phyloP scores from a whole-genome alignment of 2,113 vertebrate species.

The Tragelaphus strepsiceros region DNA sequence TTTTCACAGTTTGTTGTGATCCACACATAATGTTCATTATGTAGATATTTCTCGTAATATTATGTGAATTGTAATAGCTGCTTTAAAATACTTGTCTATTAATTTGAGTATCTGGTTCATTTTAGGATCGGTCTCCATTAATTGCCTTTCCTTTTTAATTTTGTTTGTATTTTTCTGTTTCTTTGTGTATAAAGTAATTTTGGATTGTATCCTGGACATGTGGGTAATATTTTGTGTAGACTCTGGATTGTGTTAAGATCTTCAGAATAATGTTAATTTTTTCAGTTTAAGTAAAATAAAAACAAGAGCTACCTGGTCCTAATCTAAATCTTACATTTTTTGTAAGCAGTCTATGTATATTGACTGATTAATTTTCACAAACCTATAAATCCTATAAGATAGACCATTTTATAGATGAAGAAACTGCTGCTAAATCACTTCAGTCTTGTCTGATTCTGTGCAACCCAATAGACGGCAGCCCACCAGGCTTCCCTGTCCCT shows the following conservation, averaged over 20 bases:
- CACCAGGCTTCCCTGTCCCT: no score
- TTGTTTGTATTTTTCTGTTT: neutral
- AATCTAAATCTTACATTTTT: neutral
- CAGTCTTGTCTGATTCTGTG: no score
- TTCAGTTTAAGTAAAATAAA: neutral
- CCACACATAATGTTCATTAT: neutral
- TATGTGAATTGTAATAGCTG: neutral
- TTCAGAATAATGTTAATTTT: neutral
- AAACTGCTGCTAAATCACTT: neutral
- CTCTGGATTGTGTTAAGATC: neutral
- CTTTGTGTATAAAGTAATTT: neutral
- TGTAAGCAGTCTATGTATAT: neutral
- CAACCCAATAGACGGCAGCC: no score
- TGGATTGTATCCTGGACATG: neutral
- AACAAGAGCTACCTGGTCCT: neutral
- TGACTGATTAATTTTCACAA: neutral
- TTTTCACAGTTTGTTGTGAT: neutral
- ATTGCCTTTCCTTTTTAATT: neutral
- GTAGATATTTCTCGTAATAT: neutral
- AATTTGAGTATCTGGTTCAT: neutral
- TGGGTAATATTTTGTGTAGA: neutral
- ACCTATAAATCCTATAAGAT: neutral
- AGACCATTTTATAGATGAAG: neutral
- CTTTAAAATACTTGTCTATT: neutral
- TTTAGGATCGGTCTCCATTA: neutral